Evolutionary conservation across 2,888 invertebrate genomes (phyloP), one percentile per base, ranked within the genome.

Genomic region (Scotopteryx bipunctaria): DNA sequence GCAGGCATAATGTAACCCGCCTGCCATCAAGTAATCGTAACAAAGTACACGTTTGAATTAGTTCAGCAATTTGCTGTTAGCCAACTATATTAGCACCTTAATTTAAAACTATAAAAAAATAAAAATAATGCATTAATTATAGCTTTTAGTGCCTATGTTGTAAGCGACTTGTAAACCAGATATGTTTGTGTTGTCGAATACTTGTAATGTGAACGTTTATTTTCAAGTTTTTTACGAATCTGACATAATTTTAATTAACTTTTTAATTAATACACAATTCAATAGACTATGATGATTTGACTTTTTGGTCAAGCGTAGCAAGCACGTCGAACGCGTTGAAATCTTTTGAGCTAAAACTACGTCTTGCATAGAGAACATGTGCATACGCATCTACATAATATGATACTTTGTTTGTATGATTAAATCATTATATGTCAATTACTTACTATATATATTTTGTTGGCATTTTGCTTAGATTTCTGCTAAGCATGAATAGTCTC

Each of bases 301-400:
- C n/a, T n/a, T n/a, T n/a, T n/a, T n/a, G n/a, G n/a, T n/a, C n/a
- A n/a, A n/a, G n/a, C n/a, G n/a, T n/a, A n/a, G n/a, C 2, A 40
- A 38, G 27, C 38, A 32, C 13, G n/a, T 14, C 4, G 59, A 63
- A 62, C 69, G 69, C 81, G 77, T 81, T 81, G 71, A 79, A 74
- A 74, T 81, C 73, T 76, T 78, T 78, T 74, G 64, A n/a, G n/a
- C n/a, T n/a, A n/a, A n/a, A n/a, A n/a, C n/a, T n/a, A n/a, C n/a
- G n/a, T n/a, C n/a, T n/a, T n/a, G n/a, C n/a, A n/a, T n/a, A n/a
- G n/a, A n/a, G n/a, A n/a, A n/a, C n/a, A n/a, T n/a, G n/a, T n/a
- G n/a, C n/a, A n/a, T n/a, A n/a, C n/a, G n/a, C n/a, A n/a, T n/a
- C n/a, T n/a, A n/a, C n/a, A n/a, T n/a, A n/a, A n/a, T n/a, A n/a